phyloP scores from a whole-genome alignment of 2,888 invertebrate species.

The Yponomeuta malinellus region DNA sequence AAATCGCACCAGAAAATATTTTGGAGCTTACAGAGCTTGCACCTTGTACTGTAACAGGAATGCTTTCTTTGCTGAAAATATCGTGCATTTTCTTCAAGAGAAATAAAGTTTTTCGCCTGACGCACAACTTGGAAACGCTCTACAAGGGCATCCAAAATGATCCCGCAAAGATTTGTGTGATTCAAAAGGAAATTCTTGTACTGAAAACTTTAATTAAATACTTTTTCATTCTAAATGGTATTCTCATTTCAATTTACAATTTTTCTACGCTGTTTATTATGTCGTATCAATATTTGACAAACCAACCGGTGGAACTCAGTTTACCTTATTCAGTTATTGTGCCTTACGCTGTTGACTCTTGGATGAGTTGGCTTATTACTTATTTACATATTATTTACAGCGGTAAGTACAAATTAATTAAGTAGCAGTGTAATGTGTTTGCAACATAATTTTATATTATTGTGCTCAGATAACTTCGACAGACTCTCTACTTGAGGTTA shows the following conservation, averaged over 20 bases:
- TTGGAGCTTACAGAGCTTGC: conserved; percentile 15
- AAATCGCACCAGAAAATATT: conserved; percentile 14
- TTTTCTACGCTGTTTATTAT: conserved; percentile 47
- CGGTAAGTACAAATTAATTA: conserved; percentile 36
- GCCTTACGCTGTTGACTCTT: conserved; percentile 47
- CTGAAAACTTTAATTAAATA: conserved; percentile 44
- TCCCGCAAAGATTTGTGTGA: background rate
- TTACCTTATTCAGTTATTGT: conserved; percentile 49
- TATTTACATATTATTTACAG: conserved; percentile 39
- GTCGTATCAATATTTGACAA: conserved; percentile 35
- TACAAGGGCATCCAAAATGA: conserved; percentile 11
- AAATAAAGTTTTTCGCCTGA: conserved; percentile 11
- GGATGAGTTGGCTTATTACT: conserved; percentile 42
- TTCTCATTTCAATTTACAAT: conserved; percentile 53
- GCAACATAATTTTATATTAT: too few relatives aligned
- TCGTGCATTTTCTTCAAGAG: conserved; percentile 12
- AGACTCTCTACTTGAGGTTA: too few relatives aligned
- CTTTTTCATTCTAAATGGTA: conserved; percentile 46
- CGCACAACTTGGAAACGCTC: conserved; percentile 1
- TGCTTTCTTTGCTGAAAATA: conserved; percentile 11
- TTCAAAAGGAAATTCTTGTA: conserved; percentile 30
- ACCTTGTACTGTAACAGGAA: conserved; percentile 14
- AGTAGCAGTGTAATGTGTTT: background rate
- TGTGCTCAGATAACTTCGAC: too few relatives aligned
- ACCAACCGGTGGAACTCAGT: conserved; percentile 31